phyloP scores from a whole-genome alignment of 2,797 vertebrate genomes.

The Cynopterus sphinx region DNA sequence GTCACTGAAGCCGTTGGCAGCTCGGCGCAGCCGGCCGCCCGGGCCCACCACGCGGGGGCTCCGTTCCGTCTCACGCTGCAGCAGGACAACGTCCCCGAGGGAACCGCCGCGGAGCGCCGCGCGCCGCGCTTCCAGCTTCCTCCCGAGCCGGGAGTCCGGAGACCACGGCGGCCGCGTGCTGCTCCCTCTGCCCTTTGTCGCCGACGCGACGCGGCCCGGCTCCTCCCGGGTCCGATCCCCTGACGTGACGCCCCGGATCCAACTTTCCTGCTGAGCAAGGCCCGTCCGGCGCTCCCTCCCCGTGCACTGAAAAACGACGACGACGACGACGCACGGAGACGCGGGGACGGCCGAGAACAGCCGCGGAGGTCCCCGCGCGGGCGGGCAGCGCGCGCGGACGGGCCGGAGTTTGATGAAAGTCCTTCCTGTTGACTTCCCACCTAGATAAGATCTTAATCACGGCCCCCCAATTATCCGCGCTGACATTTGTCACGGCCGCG shows the following conservation, averaged over 20 bases:
- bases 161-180: conserved; percentile 75
- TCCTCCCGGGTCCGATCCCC: conserved; percentile 52
- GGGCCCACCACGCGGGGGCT: not conserved
- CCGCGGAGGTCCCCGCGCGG: conserved; percentile 80
- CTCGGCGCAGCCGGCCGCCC: not conserved
- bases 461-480: conserved; percentile 90
- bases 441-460: conserved; percentile 93
- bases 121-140: not conserved
- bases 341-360: not conserved
- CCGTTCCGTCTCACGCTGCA: conserved; percentile 61
- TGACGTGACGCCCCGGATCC: conserved; percentile 63
- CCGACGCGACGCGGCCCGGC: not conserved
- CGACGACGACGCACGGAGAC: too few relatives aligned
- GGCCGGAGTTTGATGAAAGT: conserved; percentile 87
- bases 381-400: conserved; percentile 80
- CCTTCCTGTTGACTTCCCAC: conserved; percentile 96
- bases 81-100: not conserved
- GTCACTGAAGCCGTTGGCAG: conserved; percentile 24
- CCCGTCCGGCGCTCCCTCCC: conserved; percentile 65
- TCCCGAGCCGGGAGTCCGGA: conserved; percentile 48
- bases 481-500: conserved; percentile 91
- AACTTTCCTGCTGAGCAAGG: conserved; percentile 71
- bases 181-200: not conserved
- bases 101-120: fast-evolving
- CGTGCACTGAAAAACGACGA: conserved; percentile 66